Evolutionary conservation across 2,888 invertebrate species (phyloP).

Genomic region (Athrips mouffetella): DNA sequence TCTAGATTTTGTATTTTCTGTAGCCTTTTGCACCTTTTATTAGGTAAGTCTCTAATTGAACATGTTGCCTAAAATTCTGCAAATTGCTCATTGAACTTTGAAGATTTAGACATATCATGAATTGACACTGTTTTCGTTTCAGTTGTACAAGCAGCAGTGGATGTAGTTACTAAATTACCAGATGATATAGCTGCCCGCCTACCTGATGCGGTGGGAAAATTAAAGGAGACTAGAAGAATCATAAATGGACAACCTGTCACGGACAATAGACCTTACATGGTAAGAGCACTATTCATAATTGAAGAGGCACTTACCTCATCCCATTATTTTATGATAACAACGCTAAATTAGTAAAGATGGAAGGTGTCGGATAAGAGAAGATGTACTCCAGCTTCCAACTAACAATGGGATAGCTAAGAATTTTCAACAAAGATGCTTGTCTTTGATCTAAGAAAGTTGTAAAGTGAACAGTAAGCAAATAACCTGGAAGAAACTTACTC

Average conservation of each 20-base stretch:
- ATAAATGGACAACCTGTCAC: constrained; percentile 53
- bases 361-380: too few species aligned
- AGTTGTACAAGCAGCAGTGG: constrained; percentile 44
- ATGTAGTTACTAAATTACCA: constrained; percentile 50
- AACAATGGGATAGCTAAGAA: too few species aligned
- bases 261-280: constrained; percentile 60
- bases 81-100: too few species aligned
- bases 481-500: too few species aligned
- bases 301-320: too few species aligned
- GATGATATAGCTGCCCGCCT: constrained; percentile 30
- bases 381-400: too few species aligned
- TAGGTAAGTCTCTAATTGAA: constrained; percentile 33
- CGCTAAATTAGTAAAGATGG: too few species aligned
- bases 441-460: too few species aligned
- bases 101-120: too few species aligned
- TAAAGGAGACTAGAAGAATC: constrained; percentile 56
- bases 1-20: constrained; percentile 32
- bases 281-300: constrained; percentile 34
- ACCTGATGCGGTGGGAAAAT: constrained; percentile 24
- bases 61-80: neutral
- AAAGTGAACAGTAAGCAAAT: neutral
- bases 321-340: too few species aligned
- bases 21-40: constrained; percentile 31
- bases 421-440: too few species aligned
- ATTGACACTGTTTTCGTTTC: constrained; percentile 24